Base-by-base conservation (phyloP, 92 coral and sea anemone genomes). In the Diadumene lineata region DNA sequence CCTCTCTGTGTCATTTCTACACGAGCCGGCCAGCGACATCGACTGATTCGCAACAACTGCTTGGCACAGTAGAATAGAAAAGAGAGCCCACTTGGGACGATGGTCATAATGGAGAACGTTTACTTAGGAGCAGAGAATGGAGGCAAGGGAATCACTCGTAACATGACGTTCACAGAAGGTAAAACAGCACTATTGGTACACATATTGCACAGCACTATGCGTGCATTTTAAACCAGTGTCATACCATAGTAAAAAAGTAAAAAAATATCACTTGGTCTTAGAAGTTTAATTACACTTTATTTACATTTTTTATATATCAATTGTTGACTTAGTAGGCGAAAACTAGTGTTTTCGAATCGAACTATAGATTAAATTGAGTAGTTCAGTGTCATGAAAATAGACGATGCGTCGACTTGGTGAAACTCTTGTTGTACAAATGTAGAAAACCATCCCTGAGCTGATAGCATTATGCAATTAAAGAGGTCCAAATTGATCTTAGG, bases 101-200 rank as follows among this genome's bases (percentile, higher is more conserved):
- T 69, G 72, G 72, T 78, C 75, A 60, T 78, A 26, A 78, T 78
- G 82, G 82, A 78, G 15, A 57, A 57, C 60, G 82, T 78, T 56
- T 78, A 68, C 62, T 22, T 63, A 56, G 82, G 82, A 51, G 60
- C 56, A 56, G 34, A 64, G 44, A 68, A 24, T 23, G 50, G 75
- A 46, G 66, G 69, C 62, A n/a, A 50, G 75, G 76, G 74, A 69
- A 56, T 78, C 64, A 56, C 82, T 27, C 66, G 82, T 17, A 43
- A 24, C 56, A 56, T 38, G 26, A 68, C 82, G 58, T 78, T 53
- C 58, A 53, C 82, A n/a, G 82, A 78, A 78, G 82, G 82, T 78
- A 68, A 43, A 68, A 70, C 73, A 1, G 27, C 13, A 19, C 31
- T 27, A 43, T 26, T 7, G 7, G 73, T 31, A 43, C 19, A 53